Evolutionary conservation across 1,140 invertebrate genomes (phyloP), one percentile per base, ranked within the genome.

Genomic region (Drosophila azteca): DNA sequence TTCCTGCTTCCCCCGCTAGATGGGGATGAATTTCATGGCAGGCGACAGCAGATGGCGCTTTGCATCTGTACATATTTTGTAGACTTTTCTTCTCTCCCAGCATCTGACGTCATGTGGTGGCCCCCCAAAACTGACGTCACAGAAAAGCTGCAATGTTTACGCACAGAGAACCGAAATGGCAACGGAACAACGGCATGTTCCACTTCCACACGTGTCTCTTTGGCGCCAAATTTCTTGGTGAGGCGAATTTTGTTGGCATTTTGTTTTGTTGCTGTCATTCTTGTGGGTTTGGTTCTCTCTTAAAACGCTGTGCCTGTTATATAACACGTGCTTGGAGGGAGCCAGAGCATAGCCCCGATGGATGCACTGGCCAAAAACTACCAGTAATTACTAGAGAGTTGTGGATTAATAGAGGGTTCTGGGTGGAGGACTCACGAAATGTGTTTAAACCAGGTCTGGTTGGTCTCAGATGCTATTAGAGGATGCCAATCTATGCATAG

Each of bases 71-170:
- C 17, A 20, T 20, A 20, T 52, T 57, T 41, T 85, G 82, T 70
- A 87, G 83, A 88, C 41, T 77, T 83, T 63, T 17, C 2, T 9
- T 4, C n/a, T 31, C 50, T 41, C 35, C n/a, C 24, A n/a, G 1
- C 49, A 63, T 49, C 55, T 87, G 83, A 77, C 83, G 83, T 87
- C 83, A 87, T 79, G 52, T 73, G 64, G 75, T 20, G 17, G 17
- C 17, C 20, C 76, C 41, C 46, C 1, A 20, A 20, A 48, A 1
- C 74, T 87, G 83, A 87, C 83, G 83, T 87, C 83, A 87, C 76
- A 83, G 57, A 87, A 87, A 87, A 87, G 83, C 83, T 87, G 49
- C 57, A 72, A 60, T 87, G 79, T 88, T 87, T 87, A 87, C 79
- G 77, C 51, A 68, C 20, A 63, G 66, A 66, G 71, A 52, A 83